These are phyloP conservation scores for Volucella zonaria DNA, from an alignment of 2,888 invertebrate genomes.

Conservation along the genomic window DNA sequence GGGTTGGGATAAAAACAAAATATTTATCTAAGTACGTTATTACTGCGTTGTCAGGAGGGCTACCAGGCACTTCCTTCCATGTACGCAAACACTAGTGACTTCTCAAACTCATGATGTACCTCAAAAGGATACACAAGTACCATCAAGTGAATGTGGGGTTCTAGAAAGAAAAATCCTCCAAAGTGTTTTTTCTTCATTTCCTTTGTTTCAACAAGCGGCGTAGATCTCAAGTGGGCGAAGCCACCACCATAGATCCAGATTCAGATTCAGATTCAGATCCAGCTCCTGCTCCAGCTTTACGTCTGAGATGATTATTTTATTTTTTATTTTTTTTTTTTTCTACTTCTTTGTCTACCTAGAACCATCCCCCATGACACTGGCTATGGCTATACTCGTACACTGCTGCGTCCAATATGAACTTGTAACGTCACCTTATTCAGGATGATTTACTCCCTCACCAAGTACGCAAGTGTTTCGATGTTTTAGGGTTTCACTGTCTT, in stretches of 20 bases:
- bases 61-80: slow-evolving; percentile 16
- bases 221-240: slow-evolving; percentile 63
- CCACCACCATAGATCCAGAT: slow-evolving; percentile 40
- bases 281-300: slow-evolving; percentile 29
- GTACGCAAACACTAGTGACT: slow-evolving; percentile 36
- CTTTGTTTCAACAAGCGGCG: slow-evolving; percentile 66
- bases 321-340: slow-evolving; percentile 26
- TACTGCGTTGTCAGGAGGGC: slow-evolving; percentile 65
- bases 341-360: background rate
- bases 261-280: slow-evolving; percentile 46
- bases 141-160: slow-evolving; percentile 17
- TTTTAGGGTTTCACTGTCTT: slow-evolving; percentile 16
- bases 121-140: slow-evolving; percentile 66
- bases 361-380: slow-evolving; percentile 53
- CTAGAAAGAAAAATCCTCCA: slow-evolving; percentile 37
- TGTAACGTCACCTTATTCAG: slow-evolving; percentile 72
- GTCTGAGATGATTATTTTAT: slow-evolving; percentile 50
- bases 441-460: slow-evolving; percentile 69
- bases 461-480: slow-evolving; percentile 39
- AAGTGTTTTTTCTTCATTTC: slow-evolving; percentile 72
- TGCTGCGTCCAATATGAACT: slow-evolving; percentile 70
- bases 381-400: slow-evolving; percentile 41
- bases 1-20: slow-evolving; percentile 62
- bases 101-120: slow-evolving; percentile 34
- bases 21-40: slow-evolving; percentile 78